Evolutionary conservation across 2,113 vertebrate species (phyloP).

Genomic region (Pomatostomus ruficeps): DNA sequence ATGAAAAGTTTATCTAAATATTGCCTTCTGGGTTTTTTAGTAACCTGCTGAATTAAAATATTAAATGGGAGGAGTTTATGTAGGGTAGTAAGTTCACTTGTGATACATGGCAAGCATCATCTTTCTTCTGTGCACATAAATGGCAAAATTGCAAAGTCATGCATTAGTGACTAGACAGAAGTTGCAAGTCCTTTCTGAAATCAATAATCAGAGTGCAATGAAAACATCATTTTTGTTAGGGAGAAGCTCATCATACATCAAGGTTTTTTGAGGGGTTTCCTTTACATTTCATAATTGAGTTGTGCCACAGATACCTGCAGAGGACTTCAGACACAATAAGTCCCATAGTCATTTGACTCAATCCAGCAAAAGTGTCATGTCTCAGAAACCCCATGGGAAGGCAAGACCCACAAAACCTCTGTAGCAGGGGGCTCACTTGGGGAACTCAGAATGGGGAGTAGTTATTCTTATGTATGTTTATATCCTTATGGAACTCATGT

Average conservation of each 20-base stretch:
- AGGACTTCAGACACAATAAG: neutral
- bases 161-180: neutral
- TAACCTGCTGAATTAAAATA: neutral
- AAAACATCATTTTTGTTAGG: neutral
- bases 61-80: neutral
- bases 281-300: neutral
- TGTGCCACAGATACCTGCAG: neutral
- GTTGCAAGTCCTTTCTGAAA: neutral
- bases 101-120: neutral
- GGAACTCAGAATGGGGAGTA: neutral
- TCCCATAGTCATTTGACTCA: neutral
- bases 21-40: neutral
- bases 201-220: neutral
- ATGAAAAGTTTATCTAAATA: neutral
- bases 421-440: neutral
- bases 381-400: neutral
- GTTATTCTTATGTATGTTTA: neutral
- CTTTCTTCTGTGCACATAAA: neutral
- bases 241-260: neutral
- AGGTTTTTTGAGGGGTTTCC: neutral
- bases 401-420: neutral
- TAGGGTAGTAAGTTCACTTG: neutral
- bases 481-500: neutral
- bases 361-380: neutral
- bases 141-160: neutral